Percentiles rank a stretch among this genome's conserved stretches.
Evolutionary conservation across 2,888 invertebrate genomes (phyloP).

Genomic region (Xestobium rufovillosum): DNA sequence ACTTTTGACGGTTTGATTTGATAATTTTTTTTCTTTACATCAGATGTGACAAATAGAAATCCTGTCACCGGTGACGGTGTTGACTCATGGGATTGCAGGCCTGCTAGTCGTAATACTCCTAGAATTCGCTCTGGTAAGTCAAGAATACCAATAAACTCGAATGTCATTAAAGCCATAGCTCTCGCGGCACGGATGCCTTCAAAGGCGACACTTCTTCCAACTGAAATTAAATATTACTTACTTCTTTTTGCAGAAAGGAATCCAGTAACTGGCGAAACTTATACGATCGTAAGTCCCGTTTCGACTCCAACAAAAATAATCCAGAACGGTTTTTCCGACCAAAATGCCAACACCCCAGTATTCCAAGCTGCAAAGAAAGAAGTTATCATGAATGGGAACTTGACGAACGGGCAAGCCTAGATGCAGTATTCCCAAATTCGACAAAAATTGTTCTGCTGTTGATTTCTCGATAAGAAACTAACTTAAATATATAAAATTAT

Average conservation of each 20-base stretch:
- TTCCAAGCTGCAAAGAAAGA: constrained; percentile 29
- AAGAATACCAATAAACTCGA: background rate
- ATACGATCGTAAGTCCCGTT: constrained; percentile 36
- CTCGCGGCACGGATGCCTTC: no score
- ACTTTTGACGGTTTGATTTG: no score
- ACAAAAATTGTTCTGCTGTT: background rate
- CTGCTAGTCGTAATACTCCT: constrained; percentile 32
- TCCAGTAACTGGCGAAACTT: constrained; percentile 42
- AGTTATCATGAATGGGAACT: constrained; percentile 25
- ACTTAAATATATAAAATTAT: background rate
- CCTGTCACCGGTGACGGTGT: constrained; percentile 43
- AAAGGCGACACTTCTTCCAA: no score
- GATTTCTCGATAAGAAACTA: background rate
- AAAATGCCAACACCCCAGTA: constrained; percentile 31
- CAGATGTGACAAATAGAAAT: constrained; percentile 41
- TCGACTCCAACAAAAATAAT: constrained; percentile 35
- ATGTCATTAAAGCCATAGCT: background rate
- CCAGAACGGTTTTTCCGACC: constrained; percentile 32
- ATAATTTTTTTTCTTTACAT: constrained; percentile 24
- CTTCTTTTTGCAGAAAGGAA: constrained; percentile 34
- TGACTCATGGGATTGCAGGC: constrained; percentile 37
- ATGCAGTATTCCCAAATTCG: constrained; percentile 22
- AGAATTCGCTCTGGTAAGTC: constrained; percentile 35
- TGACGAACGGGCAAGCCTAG: constrained; percentile 19
- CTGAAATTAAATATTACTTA: no score